Evolutionary conservation across 2,113 vertebrate genomes (phyloP), one percentile per base, ranked within the genome.

Genomic region (Brevimyrus niger): DNA sequence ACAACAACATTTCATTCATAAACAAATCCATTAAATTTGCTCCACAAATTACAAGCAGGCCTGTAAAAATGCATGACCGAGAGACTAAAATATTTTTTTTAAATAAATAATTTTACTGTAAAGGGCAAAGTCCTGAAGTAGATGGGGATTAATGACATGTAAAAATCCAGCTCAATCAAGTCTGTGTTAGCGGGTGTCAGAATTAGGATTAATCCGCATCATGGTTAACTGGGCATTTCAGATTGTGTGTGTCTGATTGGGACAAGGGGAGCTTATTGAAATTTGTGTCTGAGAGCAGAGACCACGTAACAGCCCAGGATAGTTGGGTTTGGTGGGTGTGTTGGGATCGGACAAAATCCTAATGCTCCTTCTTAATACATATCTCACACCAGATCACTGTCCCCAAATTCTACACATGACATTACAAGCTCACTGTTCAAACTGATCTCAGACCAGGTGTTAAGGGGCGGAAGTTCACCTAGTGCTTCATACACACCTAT

Each of bases 171-270:
- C 87, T 65, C 48, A 87, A 90, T 91, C 90, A 89, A 89, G 23
- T 35, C 53, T 46, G 73, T 90, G 90, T 90, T 90, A 88, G 89
- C 65, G 88, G 58, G 88, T 90, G 90, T 92, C 90, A 89, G 46
- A 91, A 91, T 55, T 51, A 38, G 89, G 88, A 91, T 73, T 89
- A 92, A 92, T 89, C 73, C n/a, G 53, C 48, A 89, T 91, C 89
- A 88, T 3, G 90, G 91, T 89, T 89, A 91, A 48, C 88, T 17
- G 50, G 91, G 89, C 86, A 50, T 90, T 90, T 93, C 90, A 90
- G 89, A 90, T 89, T 88, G 90, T 84, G 69, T 69, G 87, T 90
- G 89, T 90, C 87, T 92, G 90, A 80, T 69, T 86, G 88, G 89
- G 47, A 53, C 89, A 86, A 83, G 50, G 73, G 86, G 55, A 80